phyloP scores from a whole-genome alignment of 1,140 invertebrate genomes.

The Bilobella aurantiaca region DNA sequence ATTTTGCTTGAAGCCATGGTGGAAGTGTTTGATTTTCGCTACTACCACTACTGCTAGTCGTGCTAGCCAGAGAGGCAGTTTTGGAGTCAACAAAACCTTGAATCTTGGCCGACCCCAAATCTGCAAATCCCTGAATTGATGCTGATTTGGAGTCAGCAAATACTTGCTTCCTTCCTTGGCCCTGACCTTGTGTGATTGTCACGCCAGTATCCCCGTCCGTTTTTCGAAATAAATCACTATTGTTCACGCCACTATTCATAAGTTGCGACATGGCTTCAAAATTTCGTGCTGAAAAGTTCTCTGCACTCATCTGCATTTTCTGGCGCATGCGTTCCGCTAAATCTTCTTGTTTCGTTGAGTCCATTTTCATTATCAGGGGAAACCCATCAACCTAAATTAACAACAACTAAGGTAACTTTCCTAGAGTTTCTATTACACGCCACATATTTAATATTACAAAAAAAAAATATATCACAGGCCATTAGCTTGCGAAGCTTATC shows the following conservation, averaged over 20 bases:
- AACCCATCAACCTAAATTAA: not conserved
- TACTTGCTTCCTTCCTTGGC: not conserved
- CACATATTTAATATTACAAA: too few relatives aligned
- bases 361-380: not conserved
- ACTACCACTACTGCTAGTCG: not conserved
- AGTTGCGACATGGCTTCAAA: not conserved
- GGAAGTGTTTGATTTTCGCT: not conserved
- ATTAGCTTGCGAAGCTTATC: not conserved
- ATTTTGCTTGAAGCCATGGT: constrained; percentile 1
- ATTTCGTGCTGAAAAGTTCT: not conserved
- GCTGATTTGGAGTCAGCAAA: not conserved
- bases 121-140: not conserved
- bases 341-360: not conserved
- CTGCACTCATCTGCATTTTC: constrained; percentile 10
- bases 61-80: not conserved
- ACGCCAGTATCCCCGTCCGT: not conserved
- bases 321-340: not conserved
- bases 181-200: not conserved
- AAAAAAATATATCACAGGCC: not conserved
- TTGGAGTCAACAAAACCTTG: not conserved
- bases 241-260: not conserved
- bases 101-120: not conserved
- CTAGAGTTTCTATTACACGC: too few relatives aligned
- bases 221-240: not conserved
- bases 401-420: not conserved